Base-by-base conservation (phyloP, 2,797 vertebrate genomes). In the Brotogeris chrysoptera region DNA sequence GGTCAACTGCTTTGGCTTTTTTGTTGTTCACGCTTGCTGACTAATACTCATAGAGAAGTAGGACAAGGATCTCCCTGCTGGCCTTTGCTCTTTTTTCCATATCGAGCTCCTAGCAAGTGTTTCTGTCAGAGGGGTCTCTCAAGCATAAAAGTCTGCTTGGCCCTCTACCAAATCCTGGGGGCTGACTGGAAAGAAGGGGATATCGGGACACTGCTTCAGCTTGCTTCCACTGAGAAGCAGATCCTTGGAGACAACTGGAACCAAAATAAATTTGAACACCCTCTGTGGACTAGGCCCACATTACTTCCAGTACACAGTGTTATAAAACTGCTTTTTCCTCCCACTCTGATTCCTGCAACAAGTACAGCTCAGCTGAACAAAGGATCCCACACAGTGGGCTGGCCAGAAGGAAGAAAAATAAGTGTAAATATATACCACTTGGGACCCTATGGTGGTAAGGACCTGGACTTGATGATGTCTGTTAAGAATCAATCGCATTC, bases 311-410 rank as follows among this genome's bases (percentile, higher is more conserved):
- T 68, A 86, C 55, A 80, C 27, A 57, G 27, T 82, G 92, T 86
- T 91, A 85, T 82, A 52, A 89, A 87, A 52, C n/a, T 65, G 65
- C 24, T 88, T 80, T 87, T 95, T 65, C 78, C 86, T 94, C 79
- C 91, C 61, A 91, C 86, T 95, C 53, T 46, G 74, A 20, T 82
- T 92, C 49, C 76, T 93, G 74, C 2, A 4, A 80, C 64, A 82
- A 82, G 64, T 68, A 82, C 65, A 71, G 49, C 78, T 87, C 65
- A 74, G 38, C 39, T 77, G 44, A 89, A 83, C 86, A 87, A 93
- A 92, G n/a, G 53, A 77, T 88, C n/a, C 43, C n/a, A 30, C 47
- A 89, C 71, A 73, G 71, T 43, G 38, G 47, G 55, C 39, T 73
- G 68, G 21, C 24, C 81, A 92, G 81, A 85, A 64, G 71, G 38